Conservation (phyloP, 2,888 invertebrate species). For the Osmoderma eremita region DNA sequence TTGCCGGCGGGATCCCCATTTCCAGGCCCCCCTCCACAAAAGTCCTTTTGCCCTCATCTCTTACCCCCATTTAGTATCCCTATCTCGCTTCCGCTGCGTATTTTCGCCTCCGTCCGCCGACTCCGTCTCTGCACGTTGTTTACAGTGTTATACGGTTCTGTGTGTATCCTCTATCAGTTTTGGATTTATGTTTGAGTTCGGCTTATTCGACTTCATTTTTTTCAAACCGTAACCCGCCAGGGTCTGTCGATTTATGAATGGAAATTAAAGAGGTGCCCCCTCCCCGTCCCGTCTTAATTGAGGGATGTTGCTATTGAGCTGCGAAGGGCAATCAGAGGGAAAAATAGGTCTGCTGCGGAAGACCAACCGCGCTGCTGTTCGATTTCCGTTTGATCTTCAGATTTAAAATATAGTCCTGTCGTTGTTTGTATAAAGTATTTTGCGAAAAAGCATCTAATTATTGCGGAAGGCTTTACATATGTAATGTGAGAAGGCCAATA, state of each 20-base stretch:
- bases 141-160: conserved; percentile 50
- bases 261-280: conserved; percentile 36
- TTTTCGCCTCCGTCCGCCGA: conserved; percentile 38
- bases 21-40: conserved; percentile 44
- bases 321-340: conserved; percentile 34
- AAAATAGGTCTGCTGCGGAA: conserved; percentile 30
- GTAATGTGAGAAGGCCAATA: background rate
- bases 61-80: conserved; percentile 44
- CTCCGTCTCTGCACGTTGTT: conserved; percentile 47
- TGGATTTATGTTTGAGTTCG: conserved; percentile 47
- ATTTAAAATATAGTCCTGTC: conserved; percentile 24
- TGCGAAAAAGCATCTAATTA: conserved; percentile 1
- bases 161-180: conserved; percentile 48
- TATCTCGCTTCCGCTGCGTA: conserved; percentile 40
- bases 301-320: conserved; percentile 33
- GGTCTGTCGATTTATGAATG: conserved; percentile 36
- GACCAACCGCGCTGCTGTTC: conserved; percentile 24
- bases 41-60: conserved; percentile 48
- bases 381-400: conserved; percentile 35
- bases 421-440: conserved; percentile 16
- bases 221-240: conserved; percentile 28
- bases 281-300: conserved; percentile 34
- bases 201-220: conserved; percentile 40
- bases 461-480: background rate
- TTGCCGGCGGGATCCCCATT: conserved; percentile 44